Evolutionary conservation across 2,888 invertebrate species (phyloP).

Genomic region (Patella pellucida): DNA sequence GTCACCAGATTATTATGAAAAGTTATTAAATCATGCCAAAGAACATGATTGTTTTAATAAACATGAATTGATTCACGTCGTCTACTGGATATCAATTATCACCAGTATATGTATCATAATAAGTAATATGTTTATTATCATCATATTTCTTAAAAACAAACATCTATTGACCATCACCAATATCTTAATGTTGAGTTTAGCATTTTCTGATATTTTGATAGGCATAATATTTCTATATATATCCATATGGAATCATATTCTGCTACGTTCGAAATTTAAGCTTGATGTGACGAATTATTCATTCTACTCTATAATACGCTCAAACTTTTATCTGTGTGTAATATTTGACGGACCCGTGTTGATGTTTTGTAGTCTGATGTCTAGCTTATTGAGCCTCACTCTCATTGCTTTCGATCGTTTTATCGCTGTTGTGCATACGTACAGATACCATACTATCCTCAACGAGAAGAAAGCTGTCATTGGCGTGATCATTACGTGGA

Average conservation of each 20-base stretch:
- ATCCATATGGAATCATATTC: slow-evolving; percentile 31
- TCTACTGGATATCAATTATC: slow-evolving; percentile 34
- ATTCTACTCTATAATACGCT: slow-evolving; percentile 22
- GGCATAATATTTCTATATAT: slow-evolving; percentile 36
- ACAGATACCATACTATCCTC: slow-evolving; percentile 29
- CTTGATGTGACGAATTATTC: slow-evolving; percentile 30
- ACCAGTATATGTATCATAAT: slow-evolving; percentile 32
- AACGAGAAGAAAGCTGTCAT: slow-evolving; percentile 25
- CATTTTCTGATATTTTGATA: slow-evolving; percentile 34
- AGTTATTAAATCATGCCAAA: slow-evolving; percentile 24
- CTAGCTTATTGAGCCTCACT: slow-evolving; percentile 33
- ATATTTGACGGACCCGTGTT: slow-evolving; percentile 36
- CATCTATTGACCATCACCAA: slow-evolving; percentile 27
- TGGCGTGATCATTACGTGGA: slow-evolving; percentile 26
- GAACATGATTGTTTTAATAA: slow-evolving; percentile 34
- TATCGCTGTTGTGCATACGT: slow-evolving; percentile 34
- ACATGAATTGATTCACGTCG: slow-evolving; percentile 20
- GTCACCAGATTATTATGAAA: slow-evolving; percentile 10
- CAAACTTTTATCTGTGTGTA: slow-evolving; percentile 35
- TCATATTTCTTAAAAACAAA: slow-evolving; percentile 23
- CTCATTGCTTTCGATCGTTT: slow-evolving; percentile 35
- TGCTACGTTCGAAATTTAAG: slow-evolving; percentile 29
- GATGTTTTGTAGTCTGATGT: slow-evolving; percentile 38
- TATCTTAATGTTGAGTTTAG: slow-evolving; percentile 32
- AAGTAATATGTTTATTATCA: slow-evolving; percentile 28